Evolutionary conservation across 2,797 vertebrate species (phyloP).

Genomic region (Thunnus albacares): DNA sequence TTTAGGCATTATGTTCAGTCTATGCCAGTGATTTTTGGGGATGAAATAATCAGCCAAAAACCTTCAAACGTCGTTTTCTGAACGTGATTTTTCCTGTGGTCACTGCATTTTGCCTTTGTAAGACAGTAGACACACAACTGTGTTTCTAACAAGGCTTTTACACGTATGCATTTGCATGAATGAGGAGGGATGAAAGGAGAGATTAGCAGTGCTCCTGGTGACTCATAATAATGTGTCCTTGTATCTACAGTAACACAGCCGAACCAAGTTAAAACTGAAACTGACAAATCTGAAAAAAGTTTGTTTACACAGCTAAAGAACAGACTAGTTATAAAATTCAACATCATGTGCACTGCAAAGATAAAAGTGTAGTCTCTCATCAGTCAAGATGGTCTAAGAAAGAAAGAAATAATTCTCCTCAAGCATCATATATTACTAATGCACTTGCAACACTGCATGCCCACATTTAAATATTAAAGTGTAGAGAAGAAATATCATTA

Average conservation of each 20-base stretch:
- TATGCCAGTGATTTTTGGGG: background rate
- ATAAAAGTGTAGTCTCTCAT: background rate
- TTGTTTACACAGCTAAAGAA: background rate
- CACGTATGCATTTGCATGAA: background rate
- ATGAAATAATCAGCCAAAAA: background rate
- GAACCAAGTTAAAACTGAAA: conserved; percentile 1
- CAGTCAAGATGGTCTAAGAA: background rate
- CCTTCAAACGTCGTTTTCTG: background rate
- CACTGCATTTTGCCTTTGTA: background rate
- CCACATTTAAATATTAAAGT: too few relatives aligned
- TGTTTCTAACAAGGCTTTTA: background rate
- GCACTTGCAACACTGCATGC: background rate
- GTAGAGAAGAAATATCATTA: background rate
- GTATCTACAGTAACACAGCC: background rate
- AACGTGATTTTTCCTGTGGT: background rate
- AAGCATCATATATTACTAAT: background rate
- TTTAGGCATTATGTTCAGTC: background rate
- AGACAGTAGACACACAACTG: background rate
- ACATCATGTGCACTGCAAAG: background rate
- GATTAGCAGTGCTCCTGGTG: background rate
- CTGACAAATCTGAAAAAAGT: background rate
- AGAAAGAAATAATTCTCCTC: background rate
- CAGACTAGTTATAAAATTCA: background rate
- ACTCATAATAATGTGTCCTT: background rate
- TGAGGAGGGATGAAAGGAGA: background rate